phyloP scores from a whole-genome alignment of 2,797 vertebrate species.

The Fistularia tabacaria region DNA sequence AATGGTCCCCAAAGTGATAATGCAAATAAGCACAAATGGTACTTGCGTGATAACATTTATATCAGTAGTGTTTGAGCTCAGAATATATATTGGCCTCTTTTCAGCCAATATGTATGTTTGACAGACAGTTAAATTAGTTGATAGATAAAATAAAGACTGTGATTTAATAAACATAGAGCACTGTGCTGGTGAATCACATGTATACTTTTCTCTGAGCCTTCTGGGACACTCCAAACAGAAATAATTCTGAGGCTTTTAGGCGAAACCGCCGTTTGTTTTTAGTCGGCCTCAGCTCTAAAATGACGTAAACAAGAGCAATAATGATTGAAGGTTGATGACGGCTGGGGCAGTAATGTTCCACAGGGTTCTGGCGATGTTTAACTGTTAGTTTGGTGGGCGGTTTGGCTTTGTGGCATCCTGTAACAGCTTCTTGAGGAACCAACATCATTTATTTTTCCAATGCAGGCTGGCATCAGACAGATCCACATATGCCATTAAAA shows the following conservation, averaged over 20 bases:
- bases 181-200: background rate
- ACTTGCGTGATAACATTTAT: no score
- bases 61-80: background rate
- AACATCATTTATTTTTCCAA: conserved; percentile 64
- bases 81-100: conserved; percentile 11
- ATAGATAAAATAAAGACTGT: conserved; percentile 33
- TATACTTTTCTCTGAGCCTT: conserved; percentile 11
- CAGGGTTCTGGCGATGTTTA: conserved; percentile 48
- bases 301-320: conserved; percentile 53
- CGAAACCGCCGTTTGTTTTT: conserved; percentile 57
- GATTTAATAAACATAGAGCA: conserved; percentile 28
- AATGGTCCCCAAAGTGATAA: no score
- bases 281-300: conserved; percentile 36
- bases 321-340: conserved; percentile 61
- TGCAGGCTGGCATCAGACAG: conserved; percentile 50
- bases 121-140: conserved; percentile 29
- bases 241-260: conserved; percentile 29
- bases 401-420: conserved; percentile 61
- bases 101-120: conserved; percentile 26
- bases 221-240: conserved; percentile 17
- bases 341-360: conserved; percentile 46
- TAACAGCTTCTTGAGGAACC: conserved; percentile 56
- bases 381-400: conserved; percentile 54
- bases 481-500: conserved; percentile 58
- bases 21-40: no score